phyloP scores from a whole-genome alignment of 2,113 vertebrate genomes.

The Setophaga kirtlandii region DNA sequence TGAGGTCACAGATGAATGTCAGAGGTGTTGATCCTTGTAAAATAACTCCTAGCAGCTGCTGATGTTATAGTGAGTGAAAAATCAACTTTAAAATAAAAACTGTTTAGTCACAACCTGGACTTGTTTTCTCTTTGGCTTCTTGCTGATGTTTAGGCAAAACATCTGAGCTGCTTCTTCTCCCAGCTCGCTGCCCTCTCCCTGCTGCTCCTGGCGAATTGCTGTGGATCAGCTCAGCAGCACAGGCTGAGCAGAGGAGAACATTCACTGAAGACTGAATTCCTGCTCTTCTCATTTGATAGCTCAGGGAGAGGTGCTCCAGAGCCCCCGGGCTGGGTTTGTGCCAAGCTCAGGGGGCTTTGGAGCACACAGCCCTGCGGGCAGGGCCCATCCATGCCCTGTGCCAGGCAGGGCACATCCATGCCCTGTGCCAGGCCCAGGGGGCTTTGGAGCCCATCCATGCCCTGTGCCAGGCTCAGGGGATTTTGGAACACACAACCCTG shows the following conservation, averaged over 20 bases:
- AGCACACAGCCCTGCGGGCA: background rate
- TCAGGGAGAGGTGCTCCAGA: conserved; percentile 14
- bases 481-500: no score
- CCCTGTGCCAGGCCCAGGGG: background rate
- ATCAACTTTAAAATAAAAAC: background rate
- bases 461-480: no score
- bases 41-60: background rate
- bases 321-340: background rate
- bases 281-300: background rate
- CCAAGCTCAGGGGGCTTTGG: background rate
- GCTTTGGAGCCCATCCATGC: no score
- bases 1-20: background rate
- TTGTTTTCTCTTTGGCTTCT: background rate
- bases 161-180: background rate
- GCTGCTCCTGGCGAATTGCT: background rate
- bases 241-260: background rate
- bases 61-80: accelerated
- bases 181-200: background rate
- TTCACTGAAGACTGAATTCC: conserved; percentile 21
- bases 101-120: background rate
- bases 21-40: background rate
- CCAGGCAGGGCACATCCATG: background rate
- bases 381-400: background rate
- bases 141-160: background rate
- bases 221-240: background rate